These are phyloP conservation scores for Ramazzottius varieornatus DNA, from an alignment of 2,888 invertebrate species.

Conservation along the genomic window DNA sequence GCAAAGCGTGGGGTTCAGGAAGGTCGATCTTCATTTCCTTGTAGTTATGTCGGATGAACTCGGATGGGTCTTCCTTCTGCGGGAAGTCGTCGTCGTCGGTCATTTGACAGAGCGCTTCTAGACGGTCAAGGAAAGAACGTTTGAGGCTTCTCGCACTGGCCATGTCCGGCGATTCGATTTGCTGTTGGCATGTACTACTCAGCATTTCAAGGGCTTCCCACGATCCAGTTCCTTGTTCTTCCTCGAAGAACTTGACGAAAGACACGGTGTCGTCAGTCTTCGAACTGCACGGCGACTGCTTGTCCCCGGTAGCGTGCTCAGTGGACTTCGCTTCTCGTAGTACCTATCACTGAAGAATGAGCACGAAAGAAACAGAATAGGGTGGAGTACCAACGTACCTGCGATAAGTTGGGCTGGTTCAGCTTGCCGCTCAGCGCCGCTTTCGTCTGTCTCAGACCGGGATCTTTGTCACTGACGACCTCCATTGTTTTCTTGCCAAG, in stretches of 20 bases:
- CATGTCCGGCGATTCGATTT: constrained; percentile 29
- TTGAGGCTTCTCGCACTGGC: not conserved
- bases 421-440: constrained; percentile 30
- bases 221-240: constrained; percentile 7
- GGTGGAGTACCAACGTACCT: constrained; percentile 11
- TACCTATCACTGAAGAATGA: not conserved
- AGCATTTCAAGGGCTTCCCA: constrained; percentile 71
- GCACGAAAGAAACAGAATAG: not conserved
- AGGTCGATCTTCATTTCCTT: not conserved
- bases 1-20: not conserved
- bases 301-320: not conserved
- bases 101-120: not conserved
- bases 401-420: constrained; percentile 20
- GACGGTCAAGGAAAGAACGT: not conserved
- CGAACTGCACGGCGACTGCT: too few species aligned
- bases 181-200: constrained; percentile 48
- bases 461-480: constrained; percentile 69
- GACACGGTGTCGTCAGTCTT: not conserved
- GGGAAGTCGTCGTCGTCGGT: not conserved
- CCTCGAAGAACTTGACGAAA: not conserved
- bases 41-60: not conserved
- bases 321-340: not conserved
- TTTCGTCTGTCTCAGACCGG: constrained; percentile 50
- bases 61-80: not conserved
- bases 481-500: constrained; percentile 86